Percentiles rank a stretch among this genome's conserved stretches.
Conservation (phyloP, 2,797 vertebrate species). For the Cygnus olor region DNA sequence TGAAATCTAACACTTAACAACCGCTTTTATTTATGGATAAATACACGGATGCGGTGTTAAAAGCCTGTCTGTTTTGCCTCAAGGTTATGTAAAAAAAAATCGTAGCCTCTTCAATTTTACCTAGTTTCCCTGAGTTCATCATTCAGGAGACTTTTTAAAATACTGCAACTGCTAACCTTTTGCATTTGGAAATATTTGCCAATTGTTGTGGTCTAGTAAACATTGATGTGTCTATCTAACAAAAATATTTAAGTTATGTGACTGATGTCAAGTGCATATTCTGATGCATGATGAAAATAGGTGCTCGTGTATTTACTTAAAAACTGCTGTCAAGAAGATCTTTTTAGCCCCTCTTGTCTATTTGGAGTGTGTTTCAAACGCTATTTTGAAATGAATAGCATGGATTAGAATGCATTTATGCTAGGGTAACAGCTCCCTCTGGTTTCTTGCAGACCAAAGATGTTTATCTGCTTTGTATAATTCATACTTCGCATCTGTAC, state of each 20-base stretch:
- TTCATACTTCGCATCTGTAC: neutral
- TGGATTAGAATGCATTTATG: neutral
- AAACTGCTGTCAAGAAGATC: neutral
- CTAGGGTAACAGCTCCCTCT: neutral
- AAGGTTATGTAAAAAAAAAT: slow-evolving; percentile 2
- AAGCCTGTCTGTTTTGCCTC: slow-evolving; percentile 21
- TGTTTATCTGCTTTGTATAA: neutral
- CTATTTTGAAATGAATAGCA: neutral
- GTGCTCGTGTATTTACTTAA: slow-evolving; percentile 26
- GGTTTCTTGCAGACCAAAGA: slow-evolving; percentile 12
- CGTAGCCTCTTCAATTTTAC: neutral
- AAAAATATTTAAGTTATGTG: neutral
- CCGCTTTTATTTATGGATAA: slow-evolving; percentile 23
- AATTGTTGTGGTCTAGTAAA: neutral
- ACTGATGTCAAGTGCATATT: slow-evolving; percentile 14
- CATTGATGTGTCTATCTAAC: neutral
- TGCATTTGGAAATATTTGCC: slow-evolving; percentile 33
- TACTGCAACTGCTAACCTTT: neutral
- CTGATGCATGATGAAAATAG: neutral
- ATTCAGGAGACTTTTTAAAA: neutral
- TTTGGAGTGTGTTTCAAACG: slow-evolving; percentile 41
- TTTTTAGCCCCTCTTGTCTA: neutral
- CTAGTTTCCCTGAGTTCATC: neutral
- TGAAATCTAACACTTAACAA: slow-evolving; percentile 5
- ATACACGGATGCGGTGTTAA: neutral